Evolutionary conservation across 2,797 vertebrate species (phyloP).

Genomic region (Anguilla obscura): DNA sequence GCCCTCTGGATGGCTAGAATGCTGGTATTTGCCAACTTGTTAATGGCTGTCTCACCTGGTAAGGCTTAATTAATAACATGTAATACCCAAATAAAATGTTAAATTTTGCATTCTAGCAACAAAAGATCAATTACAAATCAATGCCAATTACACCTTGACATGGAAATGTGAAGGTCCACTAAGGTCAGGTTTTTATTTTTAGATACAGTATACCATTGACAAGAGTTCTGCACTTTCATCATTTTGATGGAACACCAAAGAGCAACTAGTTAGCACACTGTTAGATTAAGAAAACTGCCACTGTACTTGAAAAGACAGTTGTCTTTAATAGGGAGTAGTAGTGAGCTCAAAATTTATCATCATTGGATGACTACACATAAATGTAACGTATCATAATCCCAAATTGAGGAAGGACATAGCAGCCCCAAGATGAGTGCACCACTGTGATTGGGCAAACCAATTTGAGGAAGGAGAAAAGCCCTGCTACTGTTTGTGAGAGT

Average conservation of each 20-base stretch:
- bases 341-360: not conserved
- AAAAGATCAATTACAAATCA: too few species aligned
- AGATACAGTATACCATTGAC: not conserved
- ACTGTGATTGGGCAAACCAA: not conserved
- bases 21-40: too few species aligned
- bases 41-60: too few species aligned
- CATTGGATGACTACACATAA: not conserved
- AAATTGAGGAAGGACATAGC: not conserved
- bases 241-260: not conserved
- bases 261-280: not conserved
- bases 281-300: not conserved
- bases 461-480: not conserved
- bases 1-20: too few species aligned
- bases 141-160: too few species aligned
- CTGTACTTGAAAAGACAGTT: not conserved
- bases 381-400: not conserved
- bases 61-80: too few species aligned
- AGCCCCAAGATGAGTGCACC: not conserved
- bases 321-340: not conserved
- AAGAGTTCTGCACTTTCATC: not conserved
- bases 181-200: not conserved
- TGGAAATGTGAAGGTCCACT: not conserved
- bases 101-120: too few species aligned
- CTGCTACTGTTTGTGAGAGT: not conserved
- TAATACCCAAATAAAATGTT: too few species aligned